Conservation (phyloP, 2,113 vertebrate species). For the Etia nguti region DNA sequence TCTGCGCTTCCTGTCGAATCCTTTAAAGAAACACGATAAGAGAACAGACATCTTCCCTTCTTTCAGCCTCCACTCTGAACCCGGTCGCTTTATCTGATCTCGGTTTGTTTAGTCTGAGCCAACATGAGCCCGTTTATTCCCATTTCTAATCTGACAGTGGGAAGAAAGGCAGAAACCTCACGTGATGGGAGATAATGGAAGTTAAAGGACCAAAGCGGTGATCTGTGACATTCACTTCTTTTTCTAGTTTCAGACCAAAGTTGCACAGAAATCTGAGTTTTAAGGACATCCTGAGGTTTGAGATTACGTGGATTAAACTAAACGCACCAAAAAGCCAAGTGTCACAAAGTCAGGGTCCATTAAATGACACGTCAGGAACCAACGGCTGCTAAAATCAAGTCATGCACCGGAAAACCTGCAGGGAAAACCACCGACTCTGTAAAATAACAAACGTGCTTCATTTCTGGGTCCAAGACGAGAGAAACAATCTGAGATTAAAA, state of each 20-base stretch:
- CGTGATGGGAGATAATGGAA: background rate
- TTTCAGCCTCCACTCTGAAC: background rate
- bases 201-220: background rate
- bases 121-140: background rate
- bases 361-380: background rate
- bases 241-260: background rate
- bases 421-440: accelerated
- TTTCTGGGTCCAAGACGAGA: background rate
- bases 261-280: background rate
- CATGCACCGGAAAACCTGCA: background rate
- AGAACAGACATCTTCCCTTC: background rate
- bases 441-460: accelerated
- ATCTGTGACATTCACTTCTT: background rate
- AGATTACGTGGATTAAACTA: background rate
- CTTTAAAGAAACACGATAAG: background rate
- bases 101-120: conserved; percentile 33
- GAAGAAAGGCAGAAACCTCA: background rate
- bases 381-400: background rate
- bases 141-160: background rate
- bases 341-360: background rate
- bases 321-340: background rate
- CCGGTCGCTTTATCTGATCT: background rate
- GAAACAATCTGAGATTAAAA: background rate
- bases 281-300: background rate
- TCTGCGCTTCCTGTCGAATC: background rate